Evolutionary conservation across 2,113 vertebrate genomes (phyloP).

Genomic region (Eonycteris spelaea): DNA sequence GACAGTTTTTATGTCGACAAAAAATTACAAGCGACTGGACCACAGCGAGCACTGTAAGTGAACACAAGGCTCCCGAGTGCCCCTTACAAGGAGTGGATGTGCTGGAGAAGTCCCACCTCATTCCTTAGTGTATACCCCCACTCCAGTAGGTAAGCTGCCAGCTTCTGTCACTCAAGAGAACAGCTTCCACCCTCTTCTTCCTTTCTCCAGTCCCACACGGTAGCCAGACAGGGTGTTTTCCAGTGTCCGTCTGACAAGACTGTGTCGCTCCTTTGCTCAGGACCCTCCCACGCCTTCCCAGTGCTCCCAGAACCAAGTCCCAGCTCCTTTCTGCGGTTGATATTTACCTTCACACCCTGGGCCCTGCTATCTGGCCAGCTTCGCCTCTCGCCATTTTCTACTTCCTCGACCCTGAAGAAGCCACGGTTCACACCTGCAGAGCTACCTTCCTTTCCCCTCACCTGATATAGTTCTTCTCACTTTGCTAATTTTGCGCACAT

Average conservation of each 20-base stretch:
- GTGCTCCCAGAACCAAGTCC: neutral
- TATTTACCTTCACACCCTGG: neutral
- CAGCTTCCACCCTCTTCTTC: neutral
- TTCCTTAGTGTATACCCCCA: neutral
- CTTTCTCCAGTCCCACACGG: neutral
- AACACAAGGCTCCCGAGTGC: fast-evolving
- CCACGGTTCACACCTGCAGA: neutral
- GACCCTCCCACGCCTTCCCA: neutral
- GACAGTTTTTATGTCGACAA: neutral
- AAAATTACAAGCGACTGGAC: neutral
- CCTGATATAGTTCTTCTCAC: neutral
- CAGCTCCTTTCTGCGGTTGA: neutral
- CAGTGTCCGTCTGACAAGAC: fast-evolving
- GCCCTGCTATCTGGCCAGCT: neutral
- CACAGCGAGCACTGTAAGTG: fast-evolving
- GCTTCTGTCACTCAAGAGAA: neutral
- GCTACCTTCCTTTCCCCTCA: neutral
- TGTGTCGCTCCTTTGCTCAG: neutral
- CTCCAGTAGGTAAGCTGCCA: neutral
- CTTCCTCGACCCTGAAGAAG: neutral
- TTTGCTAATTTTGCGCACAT: neutral
- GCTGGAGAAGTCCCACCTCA: neutral
- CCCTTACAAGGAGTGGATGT: neutral
- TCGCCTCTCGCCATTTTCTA: neutral
- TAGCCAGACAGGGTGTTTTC: too few species aligned